Base-by-base conservation (phyloP, 2,888 invertebrate species). In the Trachelus stipa region DNA sequence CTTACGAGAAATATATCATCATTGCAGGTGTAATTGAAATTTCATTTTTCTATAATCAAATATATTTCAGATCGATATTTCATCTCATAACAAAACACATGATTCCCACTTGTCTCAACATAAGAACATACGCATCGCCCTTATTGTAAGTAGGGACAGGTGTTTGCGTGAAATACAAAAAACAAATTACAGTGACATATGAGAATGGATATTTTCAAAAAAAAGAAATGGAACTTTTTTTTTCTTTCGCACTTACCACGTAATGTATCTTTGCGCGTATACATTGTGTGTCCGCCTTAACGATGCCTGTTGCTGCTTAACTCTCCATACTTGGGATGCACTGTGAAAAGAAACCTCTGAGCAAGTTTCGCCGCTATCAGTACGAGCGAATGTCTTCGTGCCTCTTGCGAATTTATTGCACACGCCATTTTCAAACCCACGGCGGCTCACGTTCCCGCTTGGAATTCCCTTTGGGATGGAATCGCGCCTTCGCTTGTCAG, bases 321-420 rank as follows among this genome's bases (percentile, higher is more conserved):
- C 56, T 56, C 80, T 81, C 86, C 86, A 81, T 85, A 83, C 79
- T 81, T 81, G 83, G 86, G 77, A 75, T 75, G 77, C 76, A 77
- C 74, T 12, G 77, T 69, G 81, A 79, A 76, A 77, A 82, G 56
- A 81, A 79, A 77, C 80, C 80, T 77, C 78, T 74, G 79, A 77
- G 79, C 78, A 77, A 81, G 77, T 79, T 78, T 81, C 76, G 81
- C 84, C 83, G 84, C 85, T 85, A 86, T 85, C 85, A 81, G 84
- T 79, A 80, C 80, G 77, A 81, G 76, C 79, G 82, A 23, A 56
- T 56, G 56, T 56, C 56, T 56, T 83, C 77, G 75, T 82, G 80
- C 80, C 79, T 81, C 81, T 76, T 76, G 81, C 81, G 82, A 83
- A 85, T 86, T 86, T 86, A 86, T 86, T 83, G 84, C 85, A 73